phyloP scores from a whole-genome alignment of 2,888 invertebrate species.

The Eupithecia inturbata region DNA sequence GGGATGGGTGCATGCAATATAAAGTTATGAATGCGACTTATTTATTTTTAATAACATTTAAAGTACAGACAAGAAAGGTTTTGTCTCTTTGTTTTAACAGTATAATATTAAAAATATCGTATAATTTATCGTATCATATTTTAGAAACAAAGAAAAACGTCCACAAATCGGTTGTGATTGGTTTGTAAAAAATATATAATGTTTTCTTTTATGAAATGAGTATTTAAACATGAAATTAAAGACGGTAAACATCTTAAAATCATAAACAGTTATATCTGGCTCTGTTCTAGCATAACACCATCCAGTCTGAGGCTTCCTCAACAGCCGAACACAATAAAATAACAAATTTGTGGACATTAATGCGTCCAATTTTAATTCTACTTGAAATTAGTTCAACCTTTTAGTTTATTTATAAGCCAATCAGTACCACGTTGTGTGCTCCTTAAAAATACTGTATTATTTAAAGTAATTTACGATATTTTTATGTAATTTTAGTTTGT shows the following conservation, averaged over 20 bases:
- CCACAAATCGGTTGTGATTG: neutral
- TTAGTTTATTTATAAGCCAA: constrained; percentile 66
- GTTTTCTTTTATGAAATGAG: neutral
- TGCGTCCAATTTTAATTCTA: constrained; percentile 67
- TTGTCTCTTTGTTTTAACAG: neutral
- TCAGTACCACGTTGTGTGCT: constrained; percentile 63
- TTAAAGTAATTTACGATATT: constrained; percentile 57
- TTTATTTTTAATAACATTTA: neutral
- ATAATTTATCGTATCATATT: neutral
- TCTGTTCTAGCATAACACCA: constrained; percentile 47
- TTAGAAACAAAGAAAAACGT: neutral
- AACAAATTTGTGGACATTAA: constrained; percentile 71
- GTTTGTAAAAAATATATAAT: neutral
- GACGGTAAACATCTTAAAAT: neutral
- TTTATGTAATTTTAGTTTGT: constrained; percentile 27
- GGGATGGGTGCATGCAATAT: neutral
- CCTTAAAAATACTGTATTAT: constrained; percentile 62
- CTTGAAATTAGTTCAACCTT: constrained; percentile 70
- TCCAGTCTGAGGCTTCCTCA: constrained; percentile 70
- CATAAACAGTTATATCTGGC: neutral
- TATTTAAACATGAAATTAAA: neutral
- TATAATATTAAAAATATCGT: neutral
- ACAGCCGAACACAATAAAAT: constrained; percentile 71
- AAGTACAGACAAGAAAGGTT: neutral
- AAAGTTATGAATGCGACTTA: neutral